A percentile compares a stretch with the other conserved stretches of the same genome.
These are phyloP conservation scores for Syngnathoides biaculeatus DNA, from an alignment of 2,113 vertebrate species.

Conservation along the genomic window DNA sequence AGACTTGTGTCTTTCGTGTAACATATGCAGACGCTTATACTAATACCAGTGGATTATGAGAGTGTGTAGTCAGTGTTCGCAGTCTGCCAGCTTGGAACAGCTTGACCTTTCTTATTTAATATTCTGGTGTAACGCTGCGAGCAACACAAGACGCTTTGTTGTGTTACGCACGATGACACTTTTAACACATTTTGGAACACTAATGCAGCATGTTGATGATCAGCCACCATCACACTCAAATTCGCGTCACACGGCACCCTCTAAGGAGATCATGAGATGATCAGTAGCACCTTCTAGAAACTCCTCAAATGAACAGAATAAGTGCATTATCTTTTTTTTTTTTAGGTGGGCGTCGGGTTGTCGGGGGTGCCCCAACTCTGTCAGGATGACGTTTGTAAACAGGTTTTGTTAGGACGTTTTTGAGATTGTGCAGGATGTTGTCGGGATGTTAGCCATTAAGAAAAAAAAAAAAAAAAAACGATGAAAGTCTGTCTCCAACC, in stretches of 20 bases:
- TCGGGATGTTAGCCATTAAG: too few relatives aligned
- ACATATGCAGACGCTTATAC: background rate
- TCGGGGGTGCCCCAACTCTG: background rate
- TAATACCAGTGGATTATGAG: background rate
- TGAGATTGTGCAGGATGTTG: too few relatives aligned
- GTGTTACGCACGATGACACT: background rate
- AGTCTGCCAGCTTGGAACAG: conserved; percentile 24
- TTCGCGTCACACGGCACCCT: background rate
- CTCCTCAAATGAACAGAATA: background rate
- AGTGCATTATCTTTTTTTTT: background rate
- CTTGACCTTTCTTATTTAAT: conserved; percentile 18
- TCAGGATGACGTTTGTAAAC: too few relatives aligned
- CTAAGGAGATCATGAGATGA: background rate
- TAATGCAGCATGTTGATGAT: background rate
- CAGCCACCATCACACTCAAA: background rate
- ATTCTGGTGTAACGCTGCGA: conserved; percentile 11
- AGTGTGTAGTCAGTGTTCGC: background rate
- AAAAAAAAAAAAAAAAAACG: too few relatives aligned
- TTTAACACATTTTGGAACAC: background rate
- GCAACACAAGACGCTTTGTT: background rate
- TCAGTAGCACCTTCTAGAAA: background rate
- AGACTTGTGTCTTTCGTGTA: background rate
- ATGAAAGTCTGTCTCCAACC: too few relatives aligned
- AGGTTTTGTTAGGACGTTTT: too few relatives aligned
- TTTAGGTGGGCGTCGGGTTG: background rate